These are phyloP conservation scores for Heliconius congener DNA, from an alignment of 1,140 invertebrate species.

Conservation along the genomic window DNA sequence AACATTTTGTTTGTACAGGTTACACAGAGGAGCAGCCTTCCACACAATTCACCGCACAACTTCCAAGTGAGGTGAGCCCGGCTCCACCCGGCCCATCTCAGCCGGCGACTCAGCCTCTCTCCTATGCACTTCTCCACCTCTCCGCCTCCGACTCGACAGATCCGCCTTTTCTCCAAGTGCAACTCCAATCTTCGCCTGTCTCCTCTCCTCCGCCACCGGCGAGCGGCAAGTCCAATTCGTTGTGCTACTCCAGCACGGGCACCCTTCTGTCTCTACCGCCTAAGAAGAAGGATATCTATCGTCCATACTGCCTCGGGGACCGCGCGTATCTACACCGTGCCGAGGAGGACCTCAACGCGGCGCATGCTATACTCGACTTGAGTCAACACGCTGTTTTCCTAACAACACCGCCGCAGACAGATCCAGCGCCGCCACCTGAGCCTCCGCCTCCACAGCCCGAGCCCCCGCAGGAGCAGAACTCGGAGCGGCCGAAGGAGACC, in stretches of 20 bases:
- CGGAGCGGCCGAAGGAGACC: slow-evolving; percentile 84
- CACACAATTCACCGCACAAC: slow-evolving; percentile 84
- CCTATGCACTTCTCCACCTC: slow-evolving; percentile 86
- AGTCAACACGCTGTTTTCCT: slow-evolving; percentile 91
- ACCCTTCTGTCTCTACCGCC: slow-evolving; percentile 90
- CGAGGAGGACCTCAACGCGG: slow-evolving; percentile 91
- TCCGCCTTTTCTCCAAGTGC: slow-evolving; percentile 71
- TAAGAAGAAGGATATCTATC: slow-evolving; percentile 94
- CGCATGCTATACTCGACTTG: slow-evolving; percentile 92
- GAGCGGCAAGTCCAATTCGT: slow-evolving; percentile 86
- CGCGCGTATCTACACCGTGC: slow-evolving; percentile 83
- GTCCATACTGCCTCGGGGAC: slow-evolving; percentile 90
- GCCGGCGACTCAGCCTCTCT: slow-evolving; percentile 78
- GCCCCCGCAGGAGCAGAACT: slow-evolving; percentile 48
- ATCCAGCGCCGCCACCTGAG: slow-evolving; percentile 85
- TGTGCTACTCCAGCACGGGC: slow-evolving; percentile 92
- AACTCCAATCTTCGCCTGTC: slow-evolving; percentile 73
- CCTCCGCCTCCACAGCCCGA: slow-evolving; percentile 67
- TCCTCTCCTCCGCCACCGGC: slow-evolving; percentile 78
- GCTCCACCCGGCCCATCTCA: slow-evolving; percentile 71
- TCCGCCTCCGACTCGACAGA: slow-evolving; percentile 80
- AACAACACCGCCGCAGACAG: slow-evolving; percentile 81
- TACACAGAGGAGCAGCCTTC: slow-evolving; percentile 84
- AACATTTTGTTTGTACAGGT: slow-evolving; percentile 62
- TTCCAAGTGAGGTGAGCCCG: slow-evolving; percentile 82